Percentiles rank a stretch among this genome's conserved stretches.
phyloP scores from a whole-genome alignment of 1,140 invertebrate species.

The Diprion similis region DNA sequence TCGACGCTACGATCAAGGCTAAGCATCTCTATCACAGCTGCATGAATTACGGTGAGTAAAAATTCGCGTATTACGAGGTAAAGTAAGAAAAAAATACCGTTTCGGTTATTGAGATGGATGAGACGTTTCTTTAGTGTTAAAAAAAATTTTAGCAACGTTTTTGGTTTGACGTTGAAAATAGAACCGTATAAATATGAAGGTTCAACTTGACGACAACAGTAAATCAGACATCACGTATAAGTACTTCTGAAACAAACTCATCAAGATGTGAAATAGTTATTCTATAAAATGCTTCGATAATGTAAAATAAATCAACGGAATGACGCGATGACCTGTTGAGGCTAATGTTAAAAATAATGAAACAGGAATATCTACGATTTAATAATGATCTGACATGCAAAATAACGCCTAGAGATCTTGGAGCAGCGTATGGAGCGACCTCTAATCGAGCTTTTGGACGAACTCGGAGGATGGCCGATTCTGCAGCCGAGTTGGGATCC shows the following conservation, averaged over 20 bases:
- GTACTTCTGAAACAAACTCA: too few relatives aligned
- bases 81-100: not conserved
- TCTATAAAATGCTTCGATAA: too few relatives aligned
- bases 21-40: conserved; percentile 85
- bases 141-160: too few relatives aligned
- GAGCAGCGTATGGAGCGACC: conserved; percentile 74
- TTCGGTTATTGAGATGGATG: too few relatives aligned
- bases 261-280: too few relatives aligned
- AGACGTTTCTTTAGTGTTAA: too few relatives aligned
- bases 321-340: not conserved
- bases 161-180: too few relatives aligned
- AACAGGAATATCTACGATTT: not conserved
- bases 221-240: too few relatives aligned
- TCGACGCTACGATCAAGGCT: conserved; percentile 74
- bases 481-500: conserved; percentile 70
- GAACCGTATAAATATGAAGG: too few relatives aligned
- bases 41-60: conserved; percentile 74
- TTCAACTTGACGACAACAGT: too few relatives aligned
- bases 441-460: conserved; percentile 72
- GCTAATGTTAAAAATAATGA: too few relatives aligned
- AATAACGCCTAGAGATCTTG: conserved; percentile 64
- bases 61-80: not conserved
- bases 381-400: conserved; percentile 8
- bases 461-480: conserved; percentile 88
- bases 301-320: not conserved